Evolutionary conservation across 2,888 invertebrate species (phyloP).

Genomic region (Oscheius myriophilus): DNA sequence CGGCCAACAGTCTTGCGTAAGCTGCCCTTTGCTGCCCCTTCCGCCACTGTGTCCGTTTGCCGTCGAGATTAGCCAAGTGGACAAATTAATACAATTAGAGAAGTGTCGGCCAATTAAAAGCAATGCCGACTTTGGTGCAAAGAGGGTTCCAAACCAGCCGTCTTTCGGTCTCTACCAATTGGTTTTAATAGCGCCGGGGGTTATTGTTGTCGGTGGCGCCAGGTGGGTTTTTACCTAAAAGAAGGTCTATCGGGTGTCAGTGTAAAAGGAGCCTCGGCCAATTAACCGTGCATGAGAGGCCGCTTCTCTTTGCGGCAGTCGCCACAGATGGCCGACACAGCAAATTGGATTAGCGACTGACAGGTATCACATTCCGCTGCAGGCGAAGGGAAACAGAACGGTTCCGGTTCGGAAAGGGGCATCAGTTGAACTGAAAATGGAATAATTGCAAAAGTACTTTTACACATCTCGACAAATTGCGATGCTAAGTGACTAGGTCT

Average conservation of each 20-base stretch:
- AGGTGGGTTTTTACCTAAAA: constrained; percentile 13
- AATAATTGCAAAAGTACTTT: no score
- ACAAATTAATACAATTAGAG: not conserved
- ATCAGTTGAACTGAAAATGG: no score
- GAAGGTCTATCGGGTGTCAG: constrained; percentile 22
- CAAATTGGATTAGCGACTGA: constrained; percentile 26
- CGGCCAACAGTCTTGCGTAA: constrained; percentile 11
- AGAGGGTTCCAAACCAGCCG: not conserved
- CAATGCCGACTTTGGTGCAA: not conserved
- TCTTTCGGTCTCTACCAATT: no score
- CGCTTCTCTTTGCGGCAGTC: not conserved
- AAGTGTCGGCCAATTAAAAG: not conserved
- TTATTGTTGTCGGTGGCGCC: not conserved
- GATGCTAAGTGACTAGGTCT: no score
- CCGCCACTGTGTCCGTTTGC: constrained; percentile 10
- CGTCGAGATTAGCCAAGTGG: no score
- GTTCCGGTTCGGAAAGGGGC: no score
- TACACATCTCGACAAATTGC: no score
- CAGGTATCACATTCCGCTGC: constrained; percentile 22
- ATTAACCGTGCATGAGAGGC: constrained; percentile 23
- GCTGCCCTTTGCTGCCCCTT: not conserved
- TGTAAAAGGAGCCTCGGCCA: constrained; percentile 11
- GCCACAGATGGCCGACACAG: constrained; percentile 18
- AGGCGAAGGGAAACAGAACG: not conserved
- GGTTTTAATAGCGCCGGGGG: no score